Evolutionary conservation across 2,888 invertebrate genomes (phyloP).

Genomic region (Cataglyphis rosenhaueri): DNA sequence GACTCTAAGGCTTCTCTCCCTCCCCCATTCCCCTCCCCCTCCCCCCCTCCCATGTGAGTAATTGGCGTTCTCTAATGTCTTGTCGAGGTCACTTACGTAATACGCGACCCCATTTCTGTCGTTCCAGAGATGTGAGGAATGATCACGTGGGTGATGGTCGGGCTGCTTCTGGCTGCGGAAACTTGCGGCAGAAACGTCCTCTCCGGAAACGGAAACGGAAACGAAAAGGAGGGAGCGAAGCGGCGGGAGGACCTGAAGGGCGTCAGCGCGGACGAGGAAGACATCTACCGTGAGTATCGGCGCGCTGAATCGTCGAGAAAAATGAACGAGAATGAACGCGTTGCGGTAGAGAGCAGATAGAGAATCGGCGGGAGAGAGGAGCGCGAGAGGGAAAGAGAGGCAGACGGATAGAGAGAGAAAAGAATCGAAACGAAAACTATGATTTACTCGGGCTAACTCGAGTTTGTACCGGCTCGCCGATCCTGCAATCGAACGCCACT

Average conservation of each 20-base stretch:
- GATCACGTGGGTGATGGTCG: conserved; percentile 86
- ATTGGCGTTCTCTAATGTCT: conserved; percentile 49
- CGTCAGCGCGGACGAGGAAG: conserved; percentile 82
- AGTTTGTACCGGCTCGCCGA: conserved; percentile 68
- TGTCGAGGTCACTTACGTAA: conserved; percentile 61
- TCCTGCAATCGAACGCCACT: conserved; percentile 73
- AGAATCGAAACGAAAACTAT: conserved; percentile 64
- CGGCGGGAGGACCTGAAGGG: conserved; percentile 80
- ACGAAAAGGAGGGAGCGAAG: conserved; percentile 81
- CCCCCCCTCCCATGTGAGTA: conserved; percentile 12
- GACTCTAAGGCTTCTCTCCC: conserved; percentile 29
- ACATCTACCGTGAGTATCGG: conserved; percentile 83
- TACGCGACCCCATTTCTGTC: conserved; percentile 69
- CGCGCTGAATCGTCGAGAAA: conserved; percentile 38
- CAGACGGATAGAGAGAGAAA: not conserved
- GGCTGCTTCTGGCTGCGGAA: conserved; percentile 85
- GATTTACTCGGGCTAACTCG: conserved; percentile 71
- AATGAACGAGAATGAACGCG: conserved; percentile 2
- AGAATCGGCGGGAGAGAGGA: not conserved
- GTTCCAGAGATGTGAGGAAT: conserved; percentile 85
- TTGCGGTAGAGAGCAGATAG: conserved; percentile 17
- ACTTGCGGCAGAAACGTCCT: conserved; percentile 84
- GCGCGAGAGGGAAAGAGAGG: not conserved
- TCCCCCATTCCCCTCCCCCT: not conserved
- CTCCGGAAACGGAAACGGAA: conserved; percentile 83